phyloP scores from a whole-genome alignment of 37 sponge, comb jelly and placozoan species.

The Chondrilla cf. caribensis region DNA sequence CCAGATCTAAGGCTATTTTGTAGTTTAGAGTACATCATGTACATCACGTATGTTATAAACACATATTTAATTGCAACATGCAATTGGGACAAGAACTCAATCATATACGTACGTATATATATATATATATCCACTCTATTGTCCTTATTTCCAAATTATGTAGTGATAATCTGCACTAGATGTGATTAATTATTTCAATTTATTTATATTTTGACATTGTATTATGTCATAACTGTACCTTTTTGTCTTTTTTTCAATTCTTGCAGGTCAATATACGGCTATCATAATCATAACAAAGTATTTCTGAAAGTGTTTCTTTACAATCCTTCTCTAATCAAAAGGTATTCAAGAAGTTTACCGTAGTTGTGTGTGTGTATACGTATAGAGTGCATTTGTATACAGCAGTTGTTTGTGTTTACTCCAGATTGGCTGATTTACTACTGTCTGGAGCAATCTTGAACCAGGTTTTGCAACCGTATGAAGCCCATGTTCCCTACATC shows the following conservation, averaged over 20 bases:
- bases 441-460: constrained; percentile 81
- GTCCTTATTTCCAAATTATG: too few relatives aligned
- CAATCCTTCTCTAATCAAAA: constrained; percentile 62
- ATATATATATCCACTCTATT: too few relatives aligned
- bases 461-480: constrained; percentile 69
- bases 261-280: constrained; percentile 72
- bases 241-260: not conserved
- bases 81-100: too few relatives aligned
- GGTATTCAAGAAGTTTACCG: constrained; percentile 31
- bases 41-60: too few relatives aligned
- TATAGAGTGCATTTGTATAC: not conserved
- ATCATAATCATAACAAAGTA: constrained; percentile 45
- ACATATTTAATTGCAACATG: too few relatives aligned
- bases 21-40: too few relatives aligned
- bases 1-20: too few relatives aligned
- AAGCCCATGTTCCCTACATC: constrained; percentile 84
- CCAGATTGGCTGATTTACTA: constrained; percentile 76
- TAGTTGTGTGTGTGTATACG: not conserved
- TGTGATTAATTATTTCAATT: too few relatives aligned
- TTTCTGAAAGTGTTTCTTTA: constrained; percentile 87
- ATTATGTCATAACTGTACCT: not conserved
- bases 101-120: too few relatives aligned
- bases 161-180: too few relatives aligned
- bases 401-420: not conserved
- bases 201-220: too few relatives aligned